Evolutionary conservation across 2,797 vertebrate species (phyloP), one percentile per base, ranked within the genome.

Genomic region (Microhierax caerulescens): DNA sequence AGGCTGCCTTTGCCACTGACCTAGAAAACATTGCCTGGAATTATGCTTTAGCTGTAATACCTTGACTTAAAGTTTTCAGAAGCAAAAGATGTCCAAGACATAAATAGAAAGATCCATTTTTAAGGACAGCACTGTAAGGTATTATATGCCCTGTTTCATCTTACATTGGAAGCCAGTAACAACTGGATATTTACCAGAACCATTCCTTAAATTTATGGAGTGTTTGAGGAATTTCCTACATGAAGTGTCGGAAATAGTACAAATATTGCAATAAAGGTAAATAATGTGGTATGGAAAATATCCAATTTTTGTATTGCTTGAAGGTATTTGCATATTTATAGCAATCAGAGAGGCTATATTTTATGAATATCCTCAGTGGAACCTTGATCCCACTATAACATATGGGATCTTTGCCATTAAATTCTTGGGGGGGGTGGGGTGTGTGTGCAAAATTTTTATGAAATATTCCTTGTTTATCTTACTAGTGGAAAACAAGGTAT

Each of bases 231-330:
- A 90, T 93, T 88, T 95, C 25, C 48, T 88, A 73, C 43, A 45
- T 9, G 11, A 69, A 95, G 61, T 81, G 61, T 88, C 19, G 2
- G 48, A 85, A 92, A 89, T 56, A 78, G 53, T 65, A 69, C 70
- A 94, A 93, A 92, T 91, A 93, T 64, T 3, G 11, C 27, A 93
- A 81, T 65, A 91, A 92, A 73, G 30, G 76, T 94, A 95, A 95
- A 91, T 68, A 90, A 41, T 20, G 11, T 45, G 36, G 86, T 60
- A 76, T 37, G 53, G n/a, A 79, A 93, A 92, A 90, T 41, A 91
- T 68, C n/a, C 6, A 17, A 56, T 92, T 88, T 91, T 89, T 68
- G 67, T 61, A 76, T 45, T 77, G 39, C 8, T 1, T 1, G 34
- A 77, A 74, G 17, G 17, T 67, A 80, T 90, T 94, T 95, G 64